Percentiles rank a stretch among this genome's conserved stretches.
phyloP scores from a whole-genome alignment of 2,888 invertebrate genomes.

The Nasonovia ribisnigri region DNA sequence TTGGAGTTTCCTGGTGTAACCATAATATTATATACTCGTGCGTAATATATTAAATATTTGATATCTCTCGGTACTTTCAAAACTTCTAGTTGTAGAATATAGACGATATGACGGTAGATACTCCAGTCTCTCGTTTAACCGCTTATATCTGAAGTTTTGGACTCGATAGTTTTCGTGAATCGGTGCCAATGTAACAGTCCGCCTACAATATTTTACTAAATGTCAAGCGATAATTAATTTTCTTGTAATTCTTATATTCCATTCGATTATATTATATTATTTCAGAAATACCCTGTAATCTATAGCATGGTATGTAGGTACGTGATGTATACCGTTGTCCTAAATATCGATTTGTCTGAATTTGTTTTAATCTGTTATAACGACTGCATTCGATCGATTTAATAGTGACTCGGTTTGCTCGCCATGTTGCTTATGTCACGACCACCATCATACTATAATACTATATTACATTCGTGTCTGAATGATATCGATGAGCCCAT shows the following conservation, averaged over 20 bases:
- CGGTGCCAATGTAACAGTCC: background rate
- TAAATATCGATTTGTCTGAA: background rate
- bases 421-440: background rate
- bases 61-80: background rate
- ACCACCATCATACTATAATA: background rate
- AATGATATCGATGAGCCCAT: background rate
- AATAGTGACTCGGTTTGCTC: background rate
- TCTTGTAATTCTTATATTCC: background rate
- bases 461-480: background rate
- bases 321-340: background rate
- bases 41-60: background rate
- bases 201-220: background rate
- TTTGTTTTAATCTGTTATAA: background rate
- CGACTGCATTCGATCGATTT: background rate
- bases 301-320: background rate
- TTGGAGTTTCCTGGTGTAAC: background rate
- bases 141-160: background rate
- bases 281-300: background rate
- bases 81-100: background rate
- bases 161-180: background rate
- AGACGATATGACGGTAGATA: background rate
- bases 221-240: background rate
- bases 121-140: background rate
- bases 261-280: background rate
- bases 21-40: background rate